Base-by-base conservation (phyloP, 2,888 invertebrate genomes). In the Drosophila falleni region DNA sequence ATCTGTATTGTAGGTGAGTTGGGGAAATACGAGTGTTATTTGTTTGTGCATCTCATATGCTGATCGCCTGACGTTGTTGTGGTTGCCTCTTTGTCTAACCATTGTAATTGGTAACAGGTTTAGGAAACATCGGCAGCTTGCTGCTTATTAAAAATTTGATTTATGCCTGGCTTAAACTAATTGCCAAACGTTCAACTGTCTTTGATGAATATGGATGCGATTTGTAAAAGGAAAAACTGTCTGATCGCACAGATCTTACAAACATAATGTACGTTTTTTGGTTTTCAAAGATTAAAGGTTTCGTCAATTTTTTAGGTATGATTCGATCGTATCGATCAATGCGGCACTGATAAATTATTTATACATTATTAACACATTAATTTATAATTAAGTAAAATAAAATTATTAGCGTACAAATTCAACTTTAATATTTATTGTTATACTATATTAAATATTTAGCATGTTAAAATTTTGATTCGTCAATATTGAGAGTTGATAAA, bases 111-210 rank as follows among this genome's bases (percentile, higher is more conserved):
- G 74, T 64, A 69, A 65, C 64, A 70, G 50, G 67, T 60, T 65
- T 50, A 13, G 55, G 47, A n/a, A 39, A 26, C 56, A 23, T 37
- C 53, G 53, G 50, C 56, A 44, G 59, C 60, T 47, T 10, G 59
- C 50, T 69, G 87, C 75, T 75, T 84, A 87, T 84, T 89, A 87
- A 60, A 66, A 54, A 26, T 58, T 54, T 89, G 83, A 89, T 85
- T 85, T 89, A 87, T 85, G 86, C 55, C 54, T 33, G 62, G 55
- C 60, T 71, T 56, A 70, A 76, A 60, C 68, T 79, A 74, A 87
- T 87, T 78, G 78, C 81, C 70, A 72, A 76, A 71, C 55, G 73
- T 58, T 65, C 67, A 67, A 47, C 55, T 49, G 54, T 19, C 47
- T 55, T 55, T 76, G 65, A 65, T 62, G 58, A 23, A 71, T 61